Evolutionary conservation across 2,888 invertebrate species (phyloP), one percentile per base, ranked within the genome.

Genomic region (Apamea crenata): DNA sequence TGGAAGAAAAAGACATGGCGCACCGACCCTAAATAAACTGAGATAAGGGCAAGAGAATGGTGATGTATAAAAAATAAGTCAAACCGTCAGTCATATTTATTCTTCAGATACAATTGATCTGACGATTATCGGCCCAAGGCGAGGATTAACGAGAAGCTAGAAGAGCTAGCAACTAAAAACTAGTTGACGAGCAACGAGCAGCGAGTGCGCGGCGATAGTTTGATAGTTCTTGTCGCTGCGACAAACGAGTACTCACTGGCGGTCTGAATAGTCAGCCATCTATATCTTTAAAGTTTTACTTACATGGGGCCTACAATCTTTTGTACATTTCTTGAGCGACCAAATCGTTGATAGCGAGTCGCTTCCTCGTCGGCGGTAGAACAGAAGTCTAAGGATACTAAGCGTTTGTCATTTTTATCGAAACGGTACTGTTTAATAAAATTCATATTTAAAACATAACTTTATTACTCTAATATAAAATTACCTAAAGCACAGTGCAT

Each of bases 381-480:
- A 29, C 47, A 47, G 7, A 63, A 63, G 63, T 10, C 16, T 32
- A 63, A 4, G 4, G 5, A 63, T 63, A 63, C 63, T 36, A 63
- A 63, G 63, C 21, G 10, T 36, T 63, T 32, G 10, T 1, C 0
- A 21, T 36, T 63, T 32, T 63, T 32, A 63, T 63, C 32, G 1
- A 36, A 63, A 21, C 21, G 4, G 5, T 18, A 21, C 6, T 40
- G 8, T 50, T n/a, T 1, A 74, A 80, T n/a, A 81, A 79, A 75
- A 88, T 8, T 40, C 25, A 59, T 5, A 10, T 72, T 70, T 80
- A 53, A 63, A 86, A 82, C 83, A 77, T 83, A 87, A 85, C 78
- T 92, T 91, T 91, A 89, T 86, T 90, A 86, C 65, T 84, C 86
- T 90, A 91, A 83, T 87, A 79, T 69, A 77, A 77, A 65, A 80